These are phyloP conservation scores for Polyergus mexicanus DNA, from an alignment of 1,140 invertebrate genomes.

Conservation along the genomic window DNA sequence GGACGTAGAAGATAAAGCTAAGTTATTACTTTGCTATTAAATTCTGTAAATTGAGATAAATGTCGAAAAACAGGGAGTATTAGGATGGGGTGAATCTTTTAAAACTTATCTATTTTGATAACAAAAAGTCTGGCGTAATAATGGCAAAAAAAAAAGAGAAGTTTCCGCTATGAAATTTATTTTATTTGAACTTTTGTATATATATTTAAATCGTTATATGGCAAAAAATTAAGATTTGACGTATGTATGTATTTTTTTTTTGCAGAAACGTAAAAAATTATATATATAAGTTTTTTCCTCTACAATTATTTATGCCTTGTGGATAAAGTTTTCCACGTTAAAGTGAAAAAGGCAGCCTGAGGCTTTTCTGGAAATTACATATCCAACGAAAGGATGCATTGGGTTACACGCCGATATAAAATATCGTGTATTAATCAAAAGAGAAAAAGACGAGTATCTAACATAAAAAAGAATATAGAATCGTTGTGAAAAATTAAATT, in stretches of 20 bases:
- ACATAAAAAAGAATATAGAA: slow-evolving; percentile 6
- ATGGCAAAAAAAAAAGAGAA: neutral
- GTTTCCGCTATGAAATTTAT: neutral
- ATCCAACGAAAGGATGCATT: slow-evolving; percentile 10
- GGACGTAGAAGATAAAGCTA: neutral
- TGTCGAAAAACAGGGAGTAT: neutral
- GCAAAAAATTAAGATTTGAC: neutral
- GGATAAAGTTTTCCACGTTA: neutral
- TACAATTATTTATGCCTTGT: slow-evolving; percentile 3
- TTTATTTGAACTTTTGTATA: neutral
- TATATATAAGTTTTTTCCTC: neutral
- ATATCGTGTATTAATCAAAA: neutral
- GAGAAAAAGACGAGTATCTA: neutral
- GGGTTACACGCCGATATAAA: neutral
- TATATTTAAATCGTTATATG: neutral
- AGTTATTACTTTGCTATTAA: neutral
- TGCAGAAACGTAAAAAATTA: no score
- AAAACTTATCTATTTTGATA: neutral
- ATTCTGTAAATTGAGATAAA: slow-evolving; percentile 5
- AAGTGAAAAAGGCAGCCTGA: neutral
- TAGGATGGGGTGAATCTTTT: neutral
- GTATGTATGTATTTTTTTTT: no score
- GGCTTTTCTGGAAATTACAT: slow-evolving; percentile 31
- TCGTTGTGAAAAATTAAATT: neutral
- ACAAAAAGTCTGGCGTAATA: neutral